A percentile compares a stretch with the other conserved stretches of the same genome.
Conservation (phyloP, 2,888 invertebrate species). For the Ectemnius cavifrons region DNA sequence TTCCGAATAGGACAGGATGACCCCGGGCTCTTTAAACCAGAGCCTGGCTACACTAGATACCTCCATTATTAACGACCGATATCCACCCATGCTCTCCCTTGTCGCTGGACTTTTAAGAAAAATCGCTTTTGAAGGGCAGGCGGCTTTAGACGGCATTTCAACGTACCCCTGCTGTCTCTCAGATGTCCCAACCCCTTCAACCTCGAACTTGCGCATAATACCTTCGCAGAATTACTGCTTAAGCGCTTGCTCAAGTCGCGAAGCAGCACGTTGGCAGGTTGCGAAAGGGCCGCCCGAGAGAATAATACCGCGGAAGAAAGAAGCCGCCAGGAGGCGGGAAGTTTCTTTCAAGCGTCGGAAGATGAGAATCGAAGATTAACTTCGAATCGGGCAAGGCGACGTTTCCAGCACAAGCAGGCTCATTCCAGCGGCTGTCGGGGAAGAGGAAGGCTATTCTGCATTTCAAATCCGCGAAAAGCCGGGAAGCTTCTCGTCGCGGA, state of each 20-base stretch:
- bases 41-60: neutral
- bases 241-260: conserved; percentile 19
- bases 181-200: neutral
- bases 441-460: conserved; percentile 54
- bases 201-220: neutral
- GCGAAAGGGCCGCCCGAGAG: neutral
- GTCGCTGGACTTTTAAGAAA: neutral
- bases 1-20: conserved; percentile 15
- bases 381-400: conserved; percentile 55
- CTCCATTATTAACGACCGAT: conserved; percentile 11
- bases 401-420: conserved; percentile 49
- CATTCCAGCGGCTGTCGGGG: conserved; percentile 27
- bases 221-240: neutral
- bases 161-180: neutral
- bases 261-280: neutral
- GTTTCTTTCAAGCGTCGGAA: conserved; percentile 47
- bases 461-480: conserved; percentile 60
- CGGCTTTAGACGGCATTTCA: neutral
- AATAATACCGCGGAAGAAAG: conserved; percentile 15
- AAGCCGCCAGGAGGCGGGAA: conserved; percentile 24
- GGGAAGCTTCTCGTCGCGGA: conserved; percentile 57
- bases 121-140: conserved; percentile 14
- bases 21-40: conserved; percentile 8
- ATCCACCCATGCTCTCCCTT: neutral
- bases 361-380: conserved; percentile 51